phyloP scores from a whole-genome alignment of 1,140 invertebrate genomes.

The Acyrthosiphon pisum region DNA sequence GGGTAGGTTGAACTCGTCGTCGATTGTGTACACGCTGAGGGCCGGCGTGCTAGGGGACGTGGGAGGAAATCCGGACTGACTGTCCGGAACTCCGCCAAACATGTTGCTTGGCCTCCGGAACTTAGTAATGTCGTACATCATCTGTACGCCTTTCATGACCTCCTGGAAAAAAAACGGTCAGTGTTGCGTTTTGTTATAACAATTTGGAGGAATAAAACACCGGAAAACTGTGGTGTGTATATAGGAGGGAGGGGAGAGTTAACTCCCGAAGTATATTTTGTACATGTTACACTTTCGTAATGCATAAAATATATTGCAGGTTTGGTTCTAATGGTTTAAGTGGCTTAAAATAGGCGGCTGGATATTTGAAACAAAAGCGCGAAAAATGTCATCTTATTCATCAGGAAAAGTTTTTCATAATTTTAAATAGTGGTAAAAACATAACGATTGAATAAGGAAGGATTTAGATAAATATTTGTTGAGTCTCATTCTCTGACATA shows the following conservation, averaged over 20 bases:
- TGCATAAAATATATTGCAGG: not conserved
- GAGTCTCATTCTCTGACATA: not conserved
- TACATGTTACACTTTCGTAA: not conserved
- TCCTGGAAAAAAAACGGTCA: slow-evolving; percentile 66
- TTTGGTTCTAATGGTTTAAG: not conserved
- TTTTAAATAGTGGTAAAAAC: not conserved
- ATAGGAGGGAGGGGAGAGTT: not conserved
- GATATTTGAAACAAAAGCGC: not conserved
- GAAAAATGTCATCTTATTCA: not conserved
- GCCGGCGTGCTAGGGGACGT: slow-evolving; percentile 72
- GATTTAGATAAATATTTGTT: not conserved
- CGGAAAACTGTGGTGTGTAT: not conserved
- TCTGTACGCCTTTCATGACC: slow-evolving; percentile 81
- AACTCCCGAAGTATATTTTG: not conserved
- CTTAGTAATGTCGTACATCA: slow-evolving; percentile 78
- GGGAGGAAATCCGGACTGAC: slow-evolving; percentile 29
- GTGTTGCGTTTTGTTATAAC: not conserved
- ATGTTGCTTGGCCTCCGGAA: slow-evolving; percentile 76
- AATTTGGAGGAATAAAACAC: not conserved
- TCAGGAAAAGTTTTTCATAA: not conserved
- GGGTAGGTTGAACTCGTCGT: slow-evolving; percentile 93
- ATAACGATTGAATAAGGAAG: not conserved
- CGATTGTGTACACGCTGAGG: slow-evolving; percentile 75
- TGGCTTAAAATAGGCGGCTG: not conserved
- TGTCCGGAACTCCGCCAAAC: slow-evolving; percentile 65